Conservation (phyloP, 2,797 vertebrate genomes). For the Macropus fuliginosus region DNA sequence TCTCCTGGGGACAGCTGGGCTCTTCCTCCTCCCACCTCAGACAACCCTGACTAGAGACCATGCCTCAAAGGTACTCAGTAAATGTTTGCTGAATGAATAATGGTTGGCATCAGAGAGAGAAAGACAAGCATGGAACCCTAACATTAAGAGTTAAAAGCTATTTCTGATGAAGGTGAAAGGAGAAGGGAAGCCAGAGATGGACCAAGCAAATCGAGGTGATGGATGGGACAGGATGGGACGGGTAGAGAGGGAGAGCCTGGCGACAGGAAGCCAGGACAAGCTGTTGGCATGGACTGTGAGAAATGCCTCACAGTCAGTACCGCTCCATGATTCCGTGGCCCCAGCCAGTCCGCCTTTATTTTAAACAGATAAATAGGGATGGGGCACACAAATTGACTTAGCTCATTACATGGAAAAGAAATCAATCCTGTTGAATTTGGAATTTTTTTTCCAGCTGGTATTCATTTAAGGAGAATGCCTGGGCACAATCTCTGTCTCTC, state of each 20-base stretch:
- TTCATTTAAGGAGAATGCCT: constrained; percentile 57
- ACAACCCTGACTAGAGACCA: not conserved
- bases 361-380: constrained; percentile 31
- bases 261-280: not conserved
- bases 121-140: not conserved
- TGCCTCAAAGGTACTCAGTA: not conserved
- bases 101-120: not conserved
- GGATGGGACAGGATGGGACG: not conserved
- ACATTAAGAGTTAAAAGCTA: not conserved
- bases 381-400: constrained; percentile 9
- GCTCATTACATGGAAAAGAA: constrained; percentile 26
- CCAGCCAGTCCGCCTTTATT: constrained; percentile 15
- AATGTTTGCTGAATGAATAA: not conserved
- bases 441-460: constrained; percentile 50
- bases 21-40: not conserved
- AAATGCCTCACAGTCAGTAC: not conserved
- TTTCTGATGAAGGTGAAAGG: not conserved
- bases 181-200: not conserved
- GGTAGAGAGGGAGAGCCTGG: not conserved
- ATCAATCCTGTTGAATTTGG: constrained; percentile 37
- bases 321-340: not conserved
- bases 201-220: not conserved
- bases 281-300: not conserved
- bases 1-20: not conserved
- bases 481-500: constrained; percentile 47